Evolutionary conservation across 2,888 invertebrate species (phyloP).

Genomic region (Xestia sexstrigata): DNA sequence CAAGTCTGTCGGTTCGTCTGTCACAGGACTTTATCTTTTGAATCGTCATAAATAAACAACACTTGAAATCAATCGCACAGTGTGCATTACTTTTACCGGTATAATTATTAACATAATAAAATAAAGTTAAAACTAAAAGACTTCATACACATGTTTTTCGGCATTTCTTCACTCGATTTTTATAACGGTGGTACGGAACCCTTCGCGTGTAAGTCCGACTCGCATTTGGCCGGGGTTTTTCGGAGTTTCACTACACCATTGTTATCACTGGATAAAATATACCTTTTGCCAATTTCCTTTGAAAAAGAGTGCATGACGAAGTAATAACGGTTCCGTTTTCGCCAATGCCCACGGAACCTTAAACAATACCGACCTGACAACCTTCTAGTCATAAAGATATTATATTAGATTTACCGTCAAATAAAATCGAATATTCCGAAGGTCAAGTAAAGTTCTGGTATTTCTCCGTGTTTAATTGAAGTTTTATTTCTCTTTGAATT

Average conservation of each 20-base stretch:
- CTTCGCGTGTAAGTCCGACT: background rate
- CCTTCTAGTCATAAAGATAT: constrained; percentile 56
- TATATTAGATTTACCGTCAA: constrained; percentile 54
- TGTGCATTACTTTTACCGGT: background rate
- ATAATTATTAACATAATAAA: background rate
- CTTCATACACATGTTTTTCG: background rate
- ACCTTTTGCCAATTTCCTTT: background rate
- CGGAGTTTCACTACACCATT: background rate
- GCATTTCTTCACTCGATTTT: background rate
- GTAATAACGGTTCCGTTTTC: background rate
- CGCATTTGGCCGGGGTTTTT: background rate
- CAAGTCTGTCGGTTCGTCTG: background rate
- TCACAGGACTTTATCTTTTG: background rate
- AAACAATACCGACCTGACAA: constrained; percentile 38
- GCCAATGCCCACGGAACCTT: background rate
- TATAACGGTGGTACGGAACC: background rate
- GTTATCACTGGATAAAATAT: background rate
- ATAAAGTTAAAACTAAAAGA: background rate
- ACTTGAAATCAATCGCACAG: too few relatives aligned
- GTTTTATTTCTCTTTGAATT: constrained; percentile 31
- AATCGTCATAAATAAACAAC: background rate
- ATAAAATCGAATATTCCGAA: constrained; percentile 52
- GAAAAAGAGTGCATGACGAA: background rate
- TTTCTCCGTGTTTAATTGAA: constrained; percentile 25
- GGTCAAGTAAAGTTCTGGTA: constrained; percentile 19